Base-by-base conservation (phyloP, 2,797 vertebrate genomes). In the Thripadectes ignobilis region DNA sequence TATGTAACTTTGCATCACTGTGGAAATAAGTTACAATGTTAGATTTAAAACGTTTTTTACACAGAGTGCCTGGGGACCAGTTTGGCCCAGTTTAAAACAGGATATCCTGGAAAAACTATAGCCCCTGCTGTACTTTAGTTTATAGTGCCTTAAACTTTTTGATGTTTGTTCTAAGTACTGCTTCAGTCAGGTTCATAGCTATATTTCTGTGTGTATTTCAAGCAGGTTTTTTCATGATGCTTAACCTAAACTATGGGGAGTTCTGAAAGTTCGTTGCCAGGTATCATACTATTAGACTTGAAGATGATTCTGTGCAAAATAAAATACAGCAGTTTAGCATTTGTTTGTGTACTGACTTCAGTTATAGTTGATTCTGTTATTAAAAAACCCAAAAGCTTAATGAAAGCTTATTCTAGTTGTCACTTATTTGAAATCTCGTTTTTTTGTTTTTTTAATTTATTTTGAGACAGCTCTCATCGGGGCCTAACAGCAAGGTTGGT, bases 401-500 rank as follows among this genome's bases (percentile, higher is more conserved):
- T 73, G 58, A 82, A 92, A 86, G 22, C 73, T 76, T 68, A 39
- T 89, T 88, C 17, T 68, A 89, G 63, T 58, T 81, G 34, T 76
- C 51, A 81, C 74, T 92, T 92, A 22, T 18, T 88, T 93, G 78
- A 80, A 92, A 77, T 83, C 8, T 97, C 69, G 10, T 49, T 49
- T 80, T 94, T 90, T 41, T 92, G 88, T 48, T 66, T 89, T 80
- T 94, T 93, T 55, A 79, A 20, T 82, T 90, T 93, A 9, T 93
- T 92, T 95, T 90, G 87, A 79, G 85, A 45, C 94, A 95, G 91
- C 86, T 95, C 39, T 92, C 91, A 76, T 67, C 38, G 67, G 72
- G 77, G 95, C 72, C 73, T 95, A 65, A 89, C 83, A 88, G 88
- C 92, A 93, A 97, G 87, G 94, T 96, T 85, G 88, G 91, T 94